These are phyloP conservation scores for Micromesistius poutassou DNA, from an alignment of 2,797 vertebrate species.

Conservation along the genomic window DNA sequence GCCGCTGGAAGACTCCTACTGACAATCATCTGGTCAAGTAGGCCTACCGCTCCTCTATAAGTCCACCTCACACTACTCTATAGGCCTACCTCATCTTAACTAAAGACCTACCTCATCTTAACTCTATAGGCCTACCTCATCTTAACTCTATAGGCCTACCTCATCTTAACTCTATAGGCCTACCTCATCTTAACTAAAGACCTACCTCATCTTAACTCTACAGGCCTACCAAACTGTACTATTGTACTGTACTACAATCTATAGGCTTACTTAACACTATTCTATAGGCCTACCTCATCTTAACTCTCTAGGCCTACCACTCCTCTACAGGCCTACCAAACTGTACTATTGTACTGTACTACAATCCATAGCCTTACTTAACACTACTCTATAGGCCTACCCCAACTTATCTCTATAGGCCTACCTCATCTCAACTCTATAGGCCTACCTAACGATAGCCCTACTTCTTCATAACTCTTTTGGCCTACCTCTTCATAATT, in stretches of 20 bases:
- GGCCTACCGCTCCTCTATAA: conserved; percentile 69
- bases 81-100: not conserved
- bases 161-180: not conserved
- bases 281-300: conserved; percentile 69
- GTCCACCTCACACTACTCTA: not conserved
- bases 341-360: too few species aligned
- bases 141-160: too few species aligned
- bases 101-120: conserved; percentile 69
- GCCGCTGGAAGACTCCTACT: not conserved
- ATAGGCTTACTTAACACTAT: not conserved
- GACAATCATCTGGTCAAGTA: too few species aligned
- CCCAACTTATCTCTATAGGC: not conserved
- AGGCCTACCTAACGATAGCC: not conserved
- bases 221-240: not conserved
- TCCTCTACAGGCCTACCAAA: not conserved
- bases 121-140: too few species aligned
- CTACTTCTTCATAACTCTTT: not conserved
- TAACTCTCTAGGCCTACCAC: too few species aligned
- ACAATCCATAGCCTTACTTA: not conserved
- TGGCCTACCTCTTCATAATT: conserved; percentile 69
- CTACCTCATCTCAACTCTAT: not conserved
- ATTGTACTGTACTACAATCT: too few species aligned
- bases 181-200: not conserved
- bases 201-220: not conserved
- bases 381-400: not conserved